phyloP scores from a whole-genome alignment of 2,797 vertebrate genomes.

The Sphaeramia orbicularis region DNA sequence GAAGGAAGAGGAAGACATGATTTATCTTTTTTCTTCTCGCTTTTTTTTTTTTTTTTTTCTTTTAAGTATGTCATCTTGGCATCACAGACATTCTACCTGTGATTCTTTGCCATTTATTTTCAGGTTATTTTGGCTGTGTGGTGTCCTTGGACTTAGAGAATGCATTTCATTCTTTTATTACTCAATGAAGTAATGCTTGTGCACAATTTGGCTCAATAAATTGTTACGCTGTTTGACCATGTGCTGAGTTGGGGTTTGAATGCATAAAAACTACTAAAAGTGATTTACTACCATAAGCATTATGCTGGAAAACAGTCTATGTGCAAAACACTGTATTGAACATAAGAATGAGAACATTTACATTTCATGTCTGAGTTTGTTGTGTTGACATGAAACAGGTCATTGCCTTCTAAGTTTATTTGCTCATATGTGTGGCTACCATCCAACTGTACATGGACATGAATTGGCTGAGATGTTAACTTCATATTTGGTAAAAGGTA shows the following conservation, averaged over 20 bases:
- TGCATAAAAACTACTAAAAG: background rate
- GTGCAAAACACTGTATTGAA: constrained; percentile 9
- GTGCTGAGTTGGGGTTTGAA: constrained; percentile 20
- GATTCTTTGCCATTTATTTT: constrained; percentile 18
- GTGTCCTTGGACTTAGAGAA: constrained; percentile 20
- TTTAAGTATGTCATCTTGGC: constrained; percentile 7
- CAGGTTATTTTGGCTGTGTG: background rate
- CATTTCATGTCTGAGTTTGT: too few relatives aligned
- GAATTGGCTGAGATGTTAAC: background rate
- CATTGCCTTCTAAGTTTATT: background rate
- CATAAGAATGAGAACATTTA: background rate
- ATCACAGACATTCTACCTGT: constrained; percentile 12
- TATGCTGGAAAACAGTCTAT: constrained; percentile 8
- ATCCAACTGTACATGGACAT: background rate
- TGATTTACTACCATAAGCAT: constrained; percentile 13
- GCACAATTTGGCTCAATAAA: constrained; percentile 32
- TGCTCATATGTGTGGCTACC: background rate
- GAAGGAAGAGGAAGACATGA: constrained; percentile 15
- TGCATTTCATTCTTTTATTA: constrained; percentile 35
- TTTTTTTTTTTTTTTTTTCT: constrained; percentile 6
- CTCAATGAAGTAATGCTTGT: constrained; percentile 19
- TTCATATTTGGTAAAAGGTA: background rate
- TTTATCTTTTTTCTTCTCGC: constrained; percentile 10
- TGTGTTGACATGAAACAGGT: background rate
- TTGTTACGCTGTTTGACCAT: constrained; percentile 33